Evolutionary conservation across 1,140 invertebrate genomes (phyloP).

Genomic region (Drosophila melanogaster): Release_6_plus_ISO1_MT NT_033779.5:472501-473000

Average conservation of each 20-base stretch:
- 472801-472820: neutral
- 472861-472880: neutral
- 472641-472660: conserved; percentile 61
- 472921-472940: neutral
- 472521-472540: neutral
- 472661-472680: conserved; percentile 60
- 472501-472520: no score
- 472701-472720: neutral
- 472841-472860: neutral
- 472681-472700: conserved; percentile 18
- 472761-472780: no score
- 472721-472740: neutral
- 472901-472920: no score
- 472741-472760: no score
- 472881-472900: no score
- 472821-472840: neutral
- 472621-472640: conserved; percentile 38
- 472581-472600: conserved; percentile 35
- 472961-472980: neutral
- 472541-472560: neutral
- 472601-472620: conserved; percentile 21
- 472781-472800: no score
- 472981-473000: neutral
- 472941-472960: neutral
- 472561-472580: neutral